Evolutionary conservation across 1,140 invertebrate species (phyloP).

Genomic region (Cecropterus lyciades): DNA sequence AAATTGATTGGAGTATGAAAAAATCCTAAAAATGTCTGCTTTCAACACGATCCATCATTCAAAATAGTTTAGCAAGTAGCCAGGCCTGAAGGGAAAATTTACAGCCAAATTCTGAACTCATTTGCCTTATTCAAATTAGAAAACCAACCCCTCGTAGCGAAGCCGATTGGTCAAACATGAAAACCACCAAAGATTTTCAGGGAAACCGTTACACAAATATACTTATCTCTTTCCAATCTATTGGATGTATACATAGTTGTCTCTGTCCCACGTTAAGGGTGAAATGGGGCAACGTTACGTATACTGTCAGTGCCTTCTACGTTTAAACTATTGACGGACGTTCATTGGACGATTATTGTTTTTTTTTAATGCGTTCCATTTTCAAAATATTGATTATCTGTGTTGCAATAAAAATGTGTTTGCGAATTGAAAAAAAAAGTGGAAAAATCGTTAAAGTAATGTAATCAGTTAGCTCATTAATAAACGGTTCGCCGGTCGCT

Average conservation of each 20-base stretch:
- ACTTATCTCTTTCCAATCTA: constrained; percentile 52
- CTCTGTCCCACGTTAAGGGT: constrained; percentile 64
- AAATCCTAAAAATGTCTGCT: too few species aligned
- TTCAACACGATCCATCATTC: neutral
- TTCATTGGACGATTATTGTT: constrained; percentile 47
- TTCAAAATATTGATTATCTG: constrained; percentile 10
- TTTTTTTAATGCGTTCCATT: constrained; percentile 26
- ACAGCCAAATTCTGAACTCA: constrained; percentile 19
- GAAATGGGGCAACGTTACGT: constrained; percentile 47
- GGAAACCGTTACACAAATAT: constrained; percentile 64
- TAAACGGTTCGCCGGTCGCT: constrained; percentile 43
- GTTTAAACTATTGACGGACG: constrained; percentile 71
- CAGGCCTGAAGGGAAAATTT: neutral
- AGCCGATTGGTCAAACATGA: too few species aligned
- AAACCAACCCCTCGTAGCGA: constrained; percentile 35
- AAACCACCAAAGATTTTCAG: too few species aligned
- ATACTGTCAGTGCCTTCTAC: constrained; percentile 68
- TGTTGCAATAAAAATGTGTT: constrained; percentile 3
- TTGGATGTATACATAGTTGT: constrained; percentile 37
- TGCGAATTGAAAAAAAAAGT: too few species aligned
- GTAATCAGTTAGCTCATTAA: too few species aligned
- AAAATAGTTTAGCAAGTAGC: constrained; percentile 5
- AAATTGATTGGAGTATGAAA: too few species aligned
- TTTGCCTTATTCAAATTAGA: constrained; percentile 40
- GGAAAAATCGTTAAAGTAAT: constrained; percentile 2